Evolutionary conservation across 2,113 vertebrate species (phyloP).

Genomic region (Pelobates fuscus): DNA sequence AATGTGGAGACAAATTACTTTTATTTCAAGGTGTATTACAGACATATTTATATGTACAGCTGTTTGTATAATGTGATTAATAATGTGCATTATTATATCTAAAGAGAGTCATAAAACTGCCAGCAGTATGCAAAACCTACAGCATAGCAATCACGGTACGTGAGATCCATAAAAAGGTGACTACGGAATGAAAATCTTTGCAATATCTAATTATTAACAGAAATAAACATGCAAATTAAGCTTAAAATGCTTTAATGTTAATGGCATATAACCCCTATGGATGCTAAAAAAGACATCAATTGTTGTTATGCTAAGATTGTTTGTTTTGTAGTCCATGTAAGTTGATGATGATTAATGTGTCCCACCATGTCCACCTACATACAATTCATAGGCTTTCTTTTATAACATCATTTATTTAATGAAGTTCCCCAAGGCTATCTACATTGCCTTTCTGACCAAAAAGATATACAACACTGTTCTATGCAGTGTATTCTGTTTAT

Average conservation of each 20-base stretch:
- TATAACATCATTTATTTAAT: no score
- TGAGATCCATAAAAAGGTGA: background rate
- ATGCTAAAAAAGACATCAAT: no score
- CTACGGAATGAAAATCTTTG: background rate
- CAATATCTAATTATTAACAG: conserved; percentile 21
- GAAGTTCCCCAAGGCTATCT: no score
- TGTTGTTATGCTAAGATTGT: no score
- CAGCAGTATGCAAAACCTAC: conserved; percentile 30
- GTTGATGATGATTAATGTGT: no score
- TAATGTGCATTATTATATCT: conserved; percentile 34
- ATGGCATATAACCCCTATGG: conserved; percentile 2
- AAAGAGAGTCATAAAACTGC: conserved; percentile 38
- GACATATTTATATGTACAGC: conserved; percentile 1
- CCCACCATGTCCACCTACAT: no score
- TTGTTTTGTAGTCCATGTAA: no score
- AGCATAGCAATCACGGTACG: background rate
- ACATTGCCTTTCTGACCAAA: no score
- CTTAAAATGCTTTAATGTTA: conserved; percentile 24
- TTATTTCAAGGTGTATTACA: conserved; percentile 6
- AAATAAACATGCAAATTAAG: conserved; percentile 38
- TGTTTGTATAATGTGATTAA: conserved; percentile 29
- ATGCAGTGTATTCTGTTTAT: no score
- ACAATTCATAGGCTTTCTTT: no score
- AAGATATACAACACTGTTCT: no score
- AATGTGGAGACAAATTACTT: background rate